Percentiles rank a stretch among this genome's conserved stretches.
phyloP scores from a whole-genome alignment of 2,797 vertebrate genomes.

The Lagocephalus sceleratus region DNA sequence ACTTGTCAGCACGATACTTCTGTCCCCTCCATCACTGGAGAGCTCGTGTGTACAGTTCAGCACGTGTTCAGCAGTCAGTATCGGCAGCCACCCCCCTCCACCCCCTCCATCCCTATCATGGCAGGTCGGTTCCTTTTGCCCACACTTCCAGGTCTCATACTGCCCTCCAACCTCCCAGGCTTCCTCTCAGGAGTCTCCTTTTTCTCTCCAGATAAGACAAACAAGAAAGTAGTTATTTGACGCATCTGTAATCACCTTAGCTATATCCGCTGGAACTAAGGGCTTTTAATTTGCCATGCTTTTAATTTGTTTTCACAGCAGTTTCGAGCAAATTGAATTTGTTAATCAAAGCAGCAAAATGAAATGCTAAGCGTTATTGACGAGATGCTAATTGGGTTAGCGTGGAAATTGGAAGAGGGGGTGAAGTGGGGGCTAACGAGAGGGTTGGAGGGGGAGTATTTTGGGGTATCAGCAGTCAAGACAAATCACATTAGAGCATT shows the following conservation, averaged over 20 bases:
- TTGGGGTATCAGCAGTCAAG: conserved; percentile 86
- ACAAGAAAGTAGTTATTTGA: conserved; percentile 74
- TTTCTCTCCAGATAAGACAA: conserved; percentile 68
- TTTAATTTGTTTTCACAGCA: conserved; percentile 89
- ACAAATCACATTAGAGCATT: conserved; percentile 88
- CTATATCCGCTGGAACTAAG: conserved; percentile 82
- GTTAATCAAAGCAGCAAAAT: conserved; percentile 99
- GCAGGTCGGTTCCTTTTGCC: not conserved
- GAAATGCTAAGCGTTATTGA: conserved; percentile 99
- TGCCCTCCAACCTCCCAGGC: conserved; percentile 34
- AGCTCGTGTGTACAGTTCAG: too few relatives aligned
- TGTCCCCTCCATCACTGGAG: too few relatives aligned
- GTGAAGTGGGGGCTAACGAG: conserved; percentile 75
- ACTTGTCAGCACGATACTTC: too few relatives aligned
- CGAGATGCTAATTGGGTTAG: conserved; percentile 99
- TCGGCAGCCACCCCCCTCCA: too few relatives aligned
- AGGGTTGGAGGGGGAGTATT: conserved; percentile 63
- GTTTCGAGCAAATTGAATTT: conserved; percentile 99
- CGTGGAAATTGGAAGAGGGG: conserved; percentile 81
- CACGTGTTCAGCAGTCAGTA: too few relatives aligned
- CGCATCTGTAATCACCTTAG: conserved; percentile 87
- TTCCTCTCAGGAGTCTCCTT: conserved; percentile 39
- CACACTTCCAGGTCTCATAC: not conserved
- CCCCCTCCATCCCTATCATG: not conserved
- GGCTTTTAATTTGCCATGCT: conserved; percentile 85